Evolutionary conservation across 1,140 invertebrate species (phyloP), one percentile per base, ranked within the genome.

Genomic region (Scylla paramamosain): DNA sequence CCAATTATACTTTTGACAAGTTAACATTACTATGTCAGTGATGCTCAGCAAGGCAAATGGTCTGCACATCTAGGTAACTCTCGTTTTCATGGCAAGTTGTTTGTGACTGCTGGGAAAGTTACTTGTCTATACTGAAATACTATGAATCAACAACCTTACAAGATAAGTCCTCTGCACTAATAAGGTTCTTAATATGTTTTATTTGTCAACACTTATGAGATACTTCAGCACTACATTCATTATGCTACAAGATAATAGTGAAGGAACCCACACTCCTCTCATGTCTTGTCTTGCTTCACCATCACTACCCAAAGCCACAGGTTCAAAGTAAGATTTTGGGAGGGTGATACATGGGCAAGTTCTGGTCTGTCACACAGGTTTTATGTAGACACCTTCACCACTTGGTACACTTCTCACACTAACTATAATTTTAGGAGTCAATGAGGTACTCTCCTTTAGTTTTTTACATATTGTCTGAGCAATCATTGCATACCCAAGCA

Each of bases 201-300:
- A 59, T 14, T 87, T 83, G 45, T 39, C 92, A 87, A 93, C 48
- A 93, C 29, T 83, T 52, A 93, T 52, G 48, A 94, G 52, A 8
- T 94, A 89, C 25, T 82, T 94, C 52, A 94, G 52, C 48, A 77
- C 93, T 94, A 94, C 88, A 91, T 91, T 91, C 87, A 89, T 93
- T 87, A 93, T 93, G 16, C 83, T 93, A 93, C 46, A 87, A 77
- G 67, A n/a, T 77, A n/a, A 77, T 77, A 77, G 67, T 77, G 67
- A 77, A 77, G 67, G 67, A 77, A 77, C 67, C 67, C 67, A 77
- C 67, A 77, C 67, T 77, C 67, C 67, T 77, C 20, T 77, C 67
- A 77, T n/a, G 67, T 77, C n/a, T 20, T n/a, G 12, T 77, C 25
- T n/a, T 77, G 67, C 67, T n/a, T n/a, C 67, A 77, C 20, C 67